Conservation (phyloP, 1,140 invertebrate genomes). For the Epicauta chinensis region DNA sequence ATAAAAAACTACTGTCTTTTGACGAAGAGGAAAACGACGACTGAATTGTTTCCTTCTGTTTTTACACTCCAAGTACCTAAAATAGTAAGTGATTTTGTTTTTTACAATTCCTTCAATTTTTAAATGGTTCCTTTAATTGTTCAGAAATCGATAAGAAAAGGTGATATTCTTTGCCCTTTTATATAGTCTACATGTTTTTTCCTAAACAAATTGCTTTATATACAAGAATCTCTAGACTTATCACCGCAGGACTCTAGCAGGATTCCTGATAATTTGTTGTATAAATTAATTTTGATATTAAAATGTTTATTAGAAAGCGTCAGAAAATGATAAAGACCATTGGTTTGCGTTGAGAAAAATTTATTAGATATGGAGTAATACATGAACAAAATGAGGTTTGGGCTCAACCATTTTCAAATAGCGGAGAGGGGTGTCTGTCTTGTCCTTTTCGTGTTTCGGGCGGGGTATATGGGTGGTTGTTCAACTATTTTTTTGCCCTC, state of each 20-base stretch:
- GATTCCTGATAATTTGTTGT: no score
- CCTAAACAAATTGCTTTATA: no score
- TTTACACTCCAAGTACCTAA: no score
- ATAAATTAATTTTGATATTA: background rate
- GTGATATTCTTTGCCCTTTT: no score
- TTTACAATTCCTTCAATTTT: no score
- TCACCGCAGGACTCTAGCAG: no score
- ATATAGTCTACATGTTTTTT: no score
- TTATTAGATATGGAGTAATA: conserved; percentile 37
- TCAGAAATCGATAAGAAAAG: no score
- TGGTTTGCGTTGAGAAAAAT: conserved; percentile 37
- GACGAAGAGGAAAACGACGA: conserved; percentile 47
- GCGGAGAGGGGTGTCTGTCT: conserved; percentile 25
- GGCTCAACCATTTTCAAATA: conserved; percentile 40
- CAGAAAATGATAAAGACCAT: conserved; percentile 21
- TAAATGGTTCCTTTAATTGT: no score
- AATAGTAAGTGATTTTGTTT: no score
- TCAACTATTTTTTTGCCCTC: background rate
- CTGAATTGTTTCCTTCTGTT: conserved; percentile 20
- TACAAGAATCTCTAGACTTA: no score
- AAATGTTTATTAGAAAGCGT: conserved; percentile 30
- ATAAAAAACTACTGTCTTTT: conserved; percentile 46
- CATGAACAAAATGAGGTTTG: conserved; percentile 44
- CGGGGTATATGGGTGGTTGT: background rate
- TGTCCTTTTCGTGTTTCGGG: conserved; percentile 1